phyloP scores from a whole-genome alignment of 1,140 invertebrate species.

The Venustaconcha ellipsiformis region DNA sequence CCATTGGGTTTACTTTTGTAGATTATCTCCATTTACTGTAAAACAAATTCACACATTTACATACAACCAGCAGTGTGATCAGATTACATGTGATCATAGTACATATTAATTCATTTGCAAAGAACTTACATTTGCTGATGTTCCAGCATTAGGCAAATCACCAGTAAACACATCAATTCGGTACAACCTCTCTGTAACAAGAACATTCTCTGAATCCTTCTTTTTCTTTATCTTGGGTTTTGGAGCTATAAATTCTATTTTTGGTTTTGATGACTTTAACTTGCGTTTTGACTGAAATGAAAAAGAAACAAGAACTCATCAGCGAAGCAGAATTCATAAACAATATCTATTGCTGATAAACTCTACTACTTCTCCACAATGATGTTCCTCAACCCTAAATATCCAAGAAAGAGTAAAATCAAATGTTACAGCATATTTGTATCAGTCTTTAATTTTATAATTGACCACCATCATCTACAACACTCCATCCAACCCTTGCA shows the following conservation, averaged over 20 bases:
- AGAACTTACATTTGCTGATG: conserved; percentile 52
- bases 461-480: no score
- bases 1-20: no score
- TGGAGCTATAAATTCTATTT: conserved; percentile 56
- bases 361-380: no score
- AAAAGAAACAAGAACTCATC: neutral
- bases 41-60: neutral
- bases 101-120: neutral
- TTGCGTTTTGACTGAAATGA: conserved; percentile 34
- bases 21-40: no score
- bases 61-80: neutral
- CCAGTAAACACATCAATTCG: conserved; percentile 55
- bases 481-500: no score
- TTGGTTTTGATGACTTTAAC: conserved; percentile 35
- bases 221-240: conserved; percentile 40
- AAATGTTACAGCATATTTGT: no score
- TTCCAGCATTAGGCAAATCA: conserved; percentile 42
- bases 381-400: no score
- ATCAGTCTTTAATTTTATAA: no score
- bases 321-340: neutral
- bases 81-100: no score
- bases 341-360: neutral
- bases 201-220: conserved; percentile 30
- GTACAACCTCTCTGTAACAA: conserved; percentile 43
- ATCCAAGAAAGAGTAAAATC: no score